Evolutionary conservation across 1,140 invertebrate genomes (phyloP), one percentile per base, ranked within the genome.

Genomic region (Radopholus similis): DNA sequence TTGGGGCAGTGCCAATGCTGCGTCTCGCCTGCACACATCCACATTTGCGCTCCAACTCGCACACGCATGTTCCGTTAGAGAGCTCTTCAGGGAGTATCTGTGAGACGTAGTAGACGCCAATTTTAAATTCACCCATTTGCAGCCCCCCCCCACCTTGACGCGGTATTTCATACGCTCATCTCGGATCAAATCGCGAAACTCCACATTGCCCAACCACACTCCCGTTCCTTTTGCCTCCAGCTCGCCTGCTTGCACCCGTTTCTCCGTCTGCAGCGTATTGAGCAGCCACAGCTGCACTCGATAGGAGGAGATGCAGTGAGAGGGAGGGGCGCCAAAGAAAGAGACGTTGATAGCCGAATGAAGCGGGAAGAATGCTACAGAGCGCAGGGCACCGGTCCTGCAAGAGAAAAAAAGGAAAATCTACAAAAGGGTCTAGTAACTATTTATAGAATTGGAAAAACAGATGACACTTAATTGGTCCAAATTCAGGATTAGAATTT

Each of bases 1-100:
- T 51, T 51, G 26, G 30, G 26, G 26, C 18, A 4, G 4, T 47
- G 18, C 26, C 18, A 47, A 47, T 47, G 18, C 26, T 4, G 15
- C 13, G 34, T 30, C 49, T 53, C 35, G 18, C 51, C 51, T 54
- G 18, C n/a, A 54, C 51, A 54, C 51, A 54, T 4, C 18, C 18
- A 54, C 51, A 54, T 54, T 54, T 54, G n/a, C 35, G 30, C 30
- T 54, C 35, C 35, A 54, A 54, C 35, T 54, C 51, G 6, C 51
- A 54, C 30, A 54, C 35, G 35, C 51, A 54, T 4, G 30, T 54
- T 54, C 18, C 51, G 35, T 54, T n/a, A n/a, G n/a, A n/a, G n/a
- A n/a, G n/a, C n/a, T n/a, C n/a, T n/a, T n/a, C n/a, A n/a, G n/a
- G n/a, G n/a, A n/a, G n/a, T n/a, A n/a, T n/a, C n/a, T n/a, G n/a